A percentile compares a stretch with the other conserved stretches of the same genome.
Conservation (phyloP, 2,888 invertebrate species). For the Tuta absoluta region DNA sequence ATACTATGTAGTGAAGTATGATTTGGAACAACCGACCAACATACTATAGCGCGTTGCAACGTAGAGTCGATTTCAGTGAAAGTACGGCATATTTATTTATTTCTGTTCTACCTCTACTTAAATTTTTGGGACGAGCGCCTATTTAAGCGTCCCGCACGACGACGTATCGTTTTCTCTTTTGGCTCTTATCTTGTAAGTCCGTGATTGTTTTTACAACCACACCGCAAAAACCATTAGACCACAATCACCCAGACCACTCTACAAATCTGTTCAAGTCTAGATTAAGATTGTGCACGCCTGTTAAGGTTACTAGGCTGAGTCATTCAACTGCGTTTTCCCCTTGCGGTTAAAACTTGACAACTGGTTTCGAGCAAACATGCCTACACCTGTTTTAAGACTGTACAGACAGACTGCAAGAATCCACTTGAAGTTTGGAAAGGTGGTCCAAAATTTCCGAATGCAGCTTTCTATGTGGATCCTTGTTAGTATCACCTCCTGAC, state of each 20-base stretch:
- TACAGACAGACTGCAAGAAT: background rate
- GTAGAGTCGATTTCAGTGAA: too few relatives aligned
- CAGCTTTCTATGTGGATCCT: too few relatives aligned
- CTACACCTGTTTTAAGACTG: conserved; percentile 11
- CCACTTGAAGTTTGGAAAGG: background rate
- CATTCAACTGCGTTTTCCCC: conserved; percentile 17
- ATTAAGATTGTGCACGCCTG: conserved; percentile 7
- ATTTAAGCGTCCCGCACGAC: too few relatives aligned
- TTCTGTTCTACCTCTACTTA: too few relatives aligned
- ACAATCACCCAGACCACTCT: background rate
- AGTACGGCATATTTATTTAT: too few relatives aligned
- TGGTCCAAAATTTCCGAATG: background rate
- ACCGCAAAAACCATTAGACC: background rate
- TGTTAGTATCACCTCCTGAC: too few relatives aligned
- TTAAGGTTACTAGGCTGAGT: conserved; percentile 19
- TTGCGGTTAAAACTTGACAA: conserved; percentile 10
- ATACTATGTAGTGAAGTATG: too few relatives aligned
- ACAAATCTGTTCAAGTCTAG: conserved; percentile 7
- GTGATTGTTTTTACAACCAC: background rate
- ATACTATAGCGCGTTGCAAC: too few relatives aligned
- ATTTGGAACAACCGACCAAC: too few relatives aligned
- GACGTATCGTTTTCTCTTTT: background rate
- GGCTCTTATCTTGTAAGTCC: background rate
- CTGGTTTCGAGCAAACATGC: conserved; percentile 13
- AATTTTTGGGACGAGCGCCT: too few relatives aligned